phyloP scores from a whole-genome alignment of 2,113 vertebrate species.

The human (Homo sapiens) region DNA sequence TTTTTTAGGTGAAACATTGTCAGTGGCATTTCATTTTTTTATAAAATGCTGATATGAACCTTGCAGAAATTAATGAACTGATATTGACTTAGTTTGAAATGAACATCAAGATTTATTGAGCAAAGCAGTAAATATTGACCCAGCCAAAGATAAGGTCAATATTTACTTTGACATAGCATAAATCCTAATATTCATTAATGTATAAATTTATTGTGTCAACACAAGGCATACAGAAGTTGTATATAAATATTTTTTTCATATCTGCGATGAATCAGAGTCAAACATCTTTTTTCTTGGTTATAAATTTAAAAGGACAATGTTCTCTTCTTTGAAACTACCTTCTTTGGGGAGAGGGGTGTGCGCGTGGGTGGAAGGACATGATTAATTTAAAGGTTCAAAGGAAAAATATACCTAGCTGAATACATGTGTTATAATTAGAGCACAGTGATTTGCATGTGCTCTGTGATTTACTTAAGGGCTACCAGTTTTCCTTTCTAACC shows the following conservation, averaged over 20 bases:
- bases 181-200: constrained; percentile 67
- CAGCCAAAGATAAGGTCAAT: constrained; percentile 66
- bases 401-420: neutral
- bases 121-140: constrained; percentile 73
- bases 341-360: neutral
- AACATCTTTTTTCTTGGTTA: constrained; percentile 17
- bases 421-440: neutral
- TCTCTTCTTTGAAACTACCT: constrained; percentile 21
- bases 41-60: constrained; percentile 67
- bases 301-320: constrained; percentile 48
- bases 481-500: neutral
- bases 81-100: constrained; percentile 68
- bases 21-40: constrained; percentile 50
- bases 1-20: constrained; percentile 58
- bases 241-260: constrained; percentile 59
- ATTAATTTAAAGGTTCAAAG: constrained; percentile 22
- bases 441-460: neutral
- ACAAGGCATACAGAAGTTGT: constrained; percentile 32
- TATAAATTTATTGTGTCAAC: constrained; percentile 44
- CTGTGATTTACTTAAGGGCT: neutral
- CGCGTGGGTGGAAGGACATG: neutral
- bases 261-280: constrained; percentile 60
- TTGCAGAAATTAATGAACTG: constrained; percentile 72
- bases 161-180: constrained; percentile 71
- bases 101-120: constrained; percentile 75